Conservation (phyloP, 2,113 vertebrate species). For the Oncorhynchus tshawytscha region DNA sequence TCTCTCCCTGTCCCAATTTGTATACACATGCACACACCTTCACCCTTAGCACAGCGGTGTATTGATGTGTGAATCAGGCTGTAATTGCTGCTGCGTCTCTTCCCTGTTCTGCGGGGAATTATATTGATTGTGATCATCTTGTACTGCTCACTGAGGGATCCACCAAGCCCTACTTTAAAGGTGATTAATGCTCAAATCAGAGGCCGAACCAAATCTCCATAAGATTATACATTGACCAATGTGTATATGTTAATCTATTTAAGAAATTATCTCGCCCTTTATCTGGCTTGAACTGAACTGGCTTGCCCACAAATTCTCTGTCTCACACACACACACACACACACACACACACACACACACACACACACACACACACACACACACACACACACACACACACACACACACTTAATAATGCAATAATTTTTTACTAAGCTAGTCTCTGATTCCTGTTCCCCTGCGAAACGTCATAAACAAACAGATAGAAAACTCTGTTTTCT, state of each 20-base stretch:
- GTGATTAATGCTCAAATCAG: neutral
- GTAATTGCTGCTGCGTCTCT: neutral
- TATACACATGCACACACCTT: neutral
- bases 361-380: neutral
- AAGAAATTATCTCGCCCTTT: too few species aligned
- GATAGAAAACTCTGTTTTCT: neutral
- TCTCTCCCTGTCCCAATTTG: neutral
- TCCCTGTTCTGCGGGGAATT: neutral
- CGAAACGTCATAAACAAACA: slow-evolving; percentile 3
- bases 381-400: neutral
- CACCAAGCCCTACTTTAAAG: neutral
- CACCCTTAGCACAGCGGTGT: neutral
- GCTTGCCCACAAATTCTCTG: neutral
- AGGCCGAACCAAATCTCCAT: neutral
- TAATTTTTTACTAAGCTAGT: neutral
- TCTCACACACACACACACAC: neutral
- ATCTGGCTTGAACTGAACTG: neutral
- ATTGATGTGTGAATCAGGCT: neutral
- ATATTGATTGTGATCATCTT: neutral
- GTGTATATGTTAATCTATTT: too few species aligned
- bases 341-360: neutral
- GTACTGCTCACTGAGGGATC: neutral
- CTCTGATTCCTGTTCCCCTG: neutral
- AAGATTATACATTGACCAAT: too few species aligned
- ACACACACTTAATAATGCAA: neutral